phyloP scores from a whole-genome alignment of 2,888 invertebrate genomes.

The Plagodis pulveraria region DNA sequence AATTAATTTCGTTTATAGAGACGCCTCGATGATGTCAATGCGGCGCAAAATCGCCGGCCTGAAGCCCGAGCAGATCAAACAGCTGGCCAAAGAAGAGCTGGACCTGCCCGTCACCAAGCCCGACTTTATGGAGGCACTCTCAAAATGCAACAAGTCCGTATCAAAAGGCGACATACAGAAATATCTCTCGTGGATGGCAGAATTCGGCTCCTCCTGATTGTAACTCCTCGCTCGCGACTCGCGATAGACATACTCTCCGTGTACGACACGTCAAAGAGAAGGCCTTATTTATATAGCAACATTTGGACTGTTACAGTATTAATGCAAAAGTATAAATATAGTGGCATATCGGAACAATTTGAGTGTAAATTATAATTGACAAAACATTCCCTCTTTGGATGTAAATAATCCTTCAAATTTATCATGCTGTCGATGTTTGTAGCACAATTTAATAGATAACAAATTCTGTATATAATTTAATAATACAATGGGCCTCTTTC shows the following conservation, averaged over 20 bases:
- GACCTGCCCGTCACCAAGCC: slow-evolving; percentile 96
- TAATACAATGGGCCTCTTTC: too few species aligned
- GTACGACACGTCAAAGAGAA: slow-evolving; percentile 29
- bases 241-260: slow-evolving; percentile 10
- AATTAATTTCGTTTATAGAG: slow-evolving; percentile 80
- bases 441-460: slow-evolving; percentile 32
- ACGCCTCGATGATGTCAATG: slow-evolving; percentile 99
- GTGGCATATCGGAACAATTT: slow-evolving; percentile 62
- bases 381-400: slow-evolving; percentile 32
- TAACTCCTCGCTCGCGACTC: slow-evolving; percentile 32
- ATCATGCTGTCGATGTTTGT: slow-evolving; percentile 27
- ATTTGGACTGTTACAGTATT: slow-evolving; percentile 75
- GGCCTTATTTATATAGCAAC: slow-evolving; percentile 66
- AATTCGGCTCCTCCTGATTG: slow-evolving; percentile 96
- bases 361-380: slow-evolving; percentile 38
- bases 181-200: slow-evolving; percentile 98
- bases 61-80: slow-evolving; percentile 96
- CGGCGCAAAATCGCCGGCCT: slow-evolving; percentile 96
- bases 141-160: slow-evolving; percentile 98
- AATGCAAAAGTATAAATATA: slow-evolving; percentile 60
- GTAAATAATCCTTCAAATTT: slow-evolving; percentile 20
- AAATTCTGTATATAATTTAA: slow-evolving; percentile 31
- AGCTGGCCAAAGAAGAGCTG: slow-evolving; percentile 96
- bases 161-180: slow-evolving; percentile 97
- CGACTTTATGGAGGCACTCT: slow-evolving; percentile 97